Percentiles rank a stretch among this genome's conserved stretches.
Conservation (phyloP, 2,113 vertebrate genomes). For the Diadophis punctatus region DNA sequence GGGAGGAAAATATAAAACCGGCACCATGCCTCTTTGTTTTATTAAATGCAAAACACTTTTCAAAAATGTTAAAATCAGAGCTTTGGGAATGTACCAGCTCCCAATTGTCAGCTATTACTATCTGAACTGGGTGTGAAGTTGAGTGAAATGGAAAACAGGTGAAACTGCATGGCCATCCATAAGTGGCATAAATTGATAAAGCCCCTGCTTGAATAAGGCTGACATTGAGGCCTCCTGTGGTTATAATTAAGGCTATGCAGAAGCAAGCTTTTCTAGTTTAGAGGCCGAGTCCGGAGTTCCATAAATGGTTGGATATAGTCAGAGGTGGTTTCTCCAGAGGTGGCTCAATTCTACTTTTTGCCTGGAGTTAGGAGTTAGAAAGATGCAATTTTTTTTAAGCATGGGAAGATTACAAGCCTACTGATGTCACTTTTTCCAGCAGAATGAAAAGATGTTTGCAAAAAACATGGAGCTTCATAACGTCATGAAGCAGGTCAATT, state of each 20-base stretch:
- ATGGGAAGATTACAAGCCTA: not conserved
- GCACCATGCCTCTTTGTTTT: slow-evolving; percentile 2
- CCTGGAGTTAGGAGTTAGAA: not conserved
- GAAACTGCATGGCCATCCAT: not conserved
- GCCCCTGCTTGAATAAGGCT: not conserved
- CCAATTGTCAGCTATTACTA: not conserved
- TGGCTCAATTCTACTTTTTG: not conserved
- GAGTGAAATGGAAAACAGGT: not conserved
- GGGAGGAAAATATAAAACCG: slow-evolving; percentile 29
- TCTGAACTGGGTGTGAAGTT: not conserved
- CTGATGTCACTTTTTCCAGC: not conserved
- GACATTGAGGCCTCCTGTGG: not conserved
- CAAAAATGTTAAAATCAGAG: not conserved
- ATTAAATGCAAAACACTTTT: slow-evolving; percentile 26
- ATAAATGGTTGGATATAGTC: not conserved
- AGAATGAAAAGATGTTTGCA: not conserved
- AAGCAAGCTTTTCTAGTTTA: not conserved
- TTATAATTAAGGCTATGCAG: not conserved
- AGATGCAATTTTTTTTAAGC: not conserved
- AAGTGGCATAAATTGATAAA: not conserved
- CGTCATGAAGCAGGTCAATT: not conserved
- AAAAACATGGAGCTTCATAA: not conserved
- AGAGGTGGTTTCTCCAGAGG: not conserved
- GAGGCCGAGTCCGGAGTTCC: not conserved
- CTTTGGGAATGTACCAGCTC: not conserved